Percentiles rank a stretch among this genome's conserved stretches.
Evolutionary conservation across 2,797 vertebrate species (phyloP).

Genomic region (Triplophysa yarkandensis): DNA sequence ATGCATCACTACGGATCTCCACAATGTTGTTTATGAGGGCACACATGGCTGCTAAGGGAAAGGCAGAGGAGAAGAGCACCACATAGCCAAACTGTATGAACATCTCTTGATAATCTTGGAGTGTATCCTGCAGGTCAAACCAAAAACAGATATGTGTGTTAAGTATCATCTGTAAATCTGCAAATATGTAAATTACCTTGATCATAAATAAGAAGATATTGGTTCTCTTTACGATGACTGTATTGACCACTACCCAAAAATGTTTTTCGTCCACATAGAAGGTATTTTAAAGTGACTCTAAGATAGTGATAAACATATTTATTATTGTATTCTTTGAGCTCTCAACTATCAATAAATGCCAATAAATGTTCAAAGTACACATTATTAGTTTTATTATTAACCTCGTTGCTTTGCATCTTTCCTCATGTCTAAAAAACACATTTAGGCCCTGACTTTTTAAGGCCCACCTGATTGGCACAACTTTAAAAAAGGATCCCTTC

Average conservation of each 20-base stretch:
- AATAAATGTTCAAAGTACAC: too few relatives aligned
- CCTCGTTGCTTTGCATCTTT: too few relatives aligned
- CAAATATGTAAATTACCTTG: neutral
- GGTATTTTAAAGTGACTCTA: too few relatives aligned
- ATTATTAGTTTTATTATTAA: too few relatives aligned
- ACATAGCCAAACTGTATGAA: slow-evolving; percentile 98
- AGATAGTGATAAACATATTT: too few relatives aligned
- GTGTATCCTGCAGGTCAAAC: slow-evolving; percentile 83
- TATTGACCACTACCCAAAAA: neutral
- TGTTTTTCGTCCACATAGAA: too few relatives aligned
- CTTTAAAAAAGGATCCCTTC: neutral
- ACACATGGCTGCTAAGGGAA: slow-evolving; percentile 92
- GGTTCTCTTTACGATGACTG: neutral
- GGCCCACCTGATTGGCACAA: too few relatives aligned
- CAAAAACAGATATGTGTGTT: neutral
- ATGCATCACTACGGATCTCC: slow-evolving; percentile 96
- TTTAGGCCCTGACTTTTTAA: too few relatives aligned
- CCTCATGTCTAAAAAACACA: too few relatives aligned
- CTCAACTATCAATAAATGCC: too few relatives aligned
- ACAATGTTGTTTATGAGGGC: slow-evolving; percentile 96
- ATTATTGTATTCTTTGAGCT: too few relatives aligned
- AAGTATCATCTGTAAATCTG: neutral
- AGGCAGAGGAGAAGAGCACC: slow-evolving; percentile 95
- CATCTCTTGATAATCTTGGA: slow-evolving; percentile 98
- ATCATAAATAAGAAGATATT: neutral